Evolutionary conservation across 2,113 vertebrate species (phyloP).

Genomic region (Ciconia stormi): DNA sequence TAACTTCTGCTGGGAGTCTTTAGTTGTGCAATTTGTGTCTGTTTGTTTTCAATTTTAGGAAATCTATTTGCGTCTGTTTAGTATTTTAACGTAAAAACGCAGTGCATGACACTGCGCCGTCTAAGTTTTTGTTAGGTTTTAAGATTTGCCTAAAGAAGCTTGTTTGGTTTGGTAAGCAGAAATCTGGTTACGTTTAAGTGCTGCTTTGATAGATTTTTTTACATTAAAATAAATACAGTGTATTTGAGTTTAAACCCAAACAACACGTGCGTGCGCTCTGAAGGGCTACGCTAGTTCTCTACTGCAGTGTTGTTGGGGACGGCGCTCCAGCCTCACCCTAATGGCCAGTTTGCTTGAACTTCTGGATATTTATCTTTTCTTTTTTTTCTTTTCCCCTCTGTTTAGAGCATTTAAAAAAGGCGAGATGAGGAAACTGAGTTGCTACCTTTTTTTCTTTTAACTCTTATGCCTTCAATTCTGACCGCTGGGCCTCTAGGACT

Average conservation of each 20-base stretch:
- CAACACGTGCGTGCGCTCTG: neutral
- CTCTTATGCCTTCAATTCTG: neutral
- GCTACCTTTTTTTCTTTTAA: neutral
- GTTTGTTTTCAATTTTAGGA: constrained; percentile 6
- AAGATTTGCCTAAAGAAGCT: neutral
- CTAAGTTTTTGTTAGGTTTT: neutral
- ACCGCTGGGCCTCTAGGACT: neutral
- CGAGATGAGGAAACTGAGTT: neutral
- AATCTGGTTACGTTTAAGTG: neutral
- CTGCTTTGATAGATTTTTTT: neutral
- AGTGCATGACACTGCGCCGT: neutral
- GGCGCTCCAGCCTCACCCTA: neutral
- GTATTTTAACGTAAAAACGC: neutral
- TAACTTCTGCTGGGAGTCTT: neutral
- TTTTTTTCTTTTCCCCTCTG: neutral
- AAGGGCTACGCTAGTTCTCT: neutral
- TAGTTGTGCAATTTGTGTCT: neutral
- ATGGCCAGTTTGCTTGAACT: rapidly evolving
- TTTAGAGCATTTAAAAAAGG: neutral
- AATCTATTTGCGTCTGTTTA: neutral
- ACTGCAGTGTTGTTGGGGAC: neutral
- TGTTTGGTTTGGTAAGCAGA: neutral
- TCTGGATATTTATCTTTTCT: neutral
- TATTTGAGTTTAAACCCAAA: neutral
- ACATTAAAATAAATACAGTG: neutral